A percentile compares a stretch with the other conserved stretches of the same genome.
Conservation (phyloP, 2,797 vertebrate species). For the Crenuchus spilurus region DNA sequence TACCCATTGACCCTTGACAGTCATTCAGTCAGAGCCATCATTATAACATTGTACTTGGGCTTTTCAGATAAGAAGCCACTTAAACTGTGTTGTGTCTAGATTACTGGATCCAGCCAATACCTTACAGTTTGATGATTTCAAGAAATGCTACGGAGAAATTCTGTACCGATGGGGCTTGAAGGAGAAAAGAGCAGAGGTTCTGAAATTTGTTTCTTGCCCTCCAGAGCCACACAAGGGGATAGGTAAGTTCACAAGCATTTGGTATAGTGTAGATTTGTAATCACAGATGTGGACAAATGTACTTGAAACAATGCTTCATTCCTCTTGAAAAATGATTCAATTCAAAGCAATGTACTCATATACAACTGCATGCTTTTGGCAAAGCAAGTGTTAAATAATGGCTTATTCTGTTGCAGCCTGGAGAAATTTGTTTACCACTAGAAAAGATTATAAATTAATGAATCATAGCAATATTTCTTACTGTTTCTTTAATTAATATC, state of each 20-base stretch:
- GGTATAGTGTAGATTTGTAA: background rate
- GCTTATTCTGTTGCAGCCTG: no score
- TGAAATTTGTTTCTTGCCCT: conserved; percentile 93
- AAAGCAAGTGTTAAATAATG: no score
- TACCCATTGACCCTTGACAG: conserved; percentile 45
- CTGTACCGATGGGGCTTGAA: conserved; percentile 93
- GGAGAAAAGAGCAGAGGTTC: conserved; percentile 92
- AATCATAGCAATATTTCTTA: no score
- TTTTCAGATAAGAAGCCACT: background rate
- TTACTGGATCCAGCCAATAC: conserved; percentile 91
- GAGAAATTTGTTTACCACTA: no score
- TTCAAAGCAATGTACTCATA: no score
- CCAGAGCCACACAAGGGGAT: conserved; percentile 96
- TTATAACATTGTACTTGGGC: no score
- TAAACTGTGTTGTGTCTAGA: conserved; percentile 65
- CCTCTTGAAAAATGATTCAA: no score
- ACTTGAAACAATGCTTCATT: no score
- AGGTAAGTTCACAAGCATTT: conserved; percentile 72
- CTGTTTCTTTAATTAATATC: no score
- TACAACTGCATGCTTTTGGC: no score
- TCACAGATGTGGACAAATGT: background rate
- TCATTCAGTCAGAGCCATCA: background rate
- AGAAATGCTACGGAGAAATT: conserved; percentile 97
- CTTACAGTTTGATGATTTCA: conserved; percentile 96
- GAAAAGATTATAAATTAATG: no score